Percentiles rank a stretch among this genome's conserved stretches.
Evolutionary conservation across 1,140 invertebrate species (phyloP).

Genomic region (Lycorma delicatula): DNA sequence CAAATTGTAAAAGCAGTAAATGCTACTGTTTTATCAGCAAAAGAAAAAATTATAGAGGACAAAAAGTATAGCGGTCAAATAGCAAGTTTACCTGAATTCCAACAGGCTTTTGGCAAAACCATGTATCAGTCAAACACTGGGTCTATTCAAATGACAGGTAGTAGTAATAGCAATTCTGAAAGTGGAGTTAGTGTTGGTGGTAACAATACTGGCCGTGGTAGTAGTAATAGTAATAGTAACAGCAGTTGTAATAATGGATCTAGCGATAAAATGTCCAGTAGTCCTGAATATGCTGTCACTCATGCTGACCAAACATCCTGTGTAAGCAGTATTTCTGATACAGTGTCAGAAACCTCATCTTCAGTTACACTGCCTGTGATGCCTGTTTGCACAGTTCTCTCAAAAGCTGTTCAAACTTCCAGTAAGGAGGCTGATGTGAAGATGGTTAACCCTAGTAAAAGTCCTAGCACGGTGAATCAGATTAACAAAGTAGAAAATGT

Average conservation of each 20-base stretch:
- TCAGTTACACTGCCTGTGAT: not conserved
- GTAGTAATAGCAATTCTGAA: too few relatives aligned
- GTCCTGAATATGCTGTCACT: too few relatives aligned
- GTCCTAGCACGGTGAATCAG: not conserved
- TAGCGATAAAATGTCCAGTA: too few relatives aligned
- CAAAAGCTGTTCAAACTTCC: conserved; percentile 15
- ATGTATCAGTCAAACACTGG: conserved; percentile 30
- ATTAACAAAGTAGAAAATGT: not conserved
- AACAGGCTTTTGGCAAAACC: conserved; percentile 65
- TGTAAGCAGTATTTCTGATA: too few relatives aligned
- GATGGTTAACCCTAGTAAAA: conserved; percentile 1
- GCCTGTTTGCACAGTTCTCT: conserved; percentile 13
- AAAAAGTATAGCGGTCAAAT: conserved; percentile 17
- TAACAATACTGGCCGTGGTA: too few relatives aligned
- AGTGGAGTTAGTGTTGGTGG: too few relatives aligned
- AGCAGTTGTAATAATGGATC: too few relatives aligned
- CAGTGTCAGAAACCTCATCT: not conserved
- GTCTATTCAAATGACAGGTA: too few relatives aligned
- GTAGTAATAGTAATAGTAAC: too few relatives aligned
- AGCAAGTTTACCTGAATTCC: conserved; percentile 57
- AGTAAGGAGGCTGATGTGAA: conserved; percentile 13
- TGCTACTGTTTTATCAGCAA: too few relatives aligned
- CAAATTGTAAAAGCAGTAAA: too few relatives aligned
- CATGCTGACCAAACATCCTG: too few relatives aligned
- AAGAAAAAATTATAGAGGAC: conserved; percentile 7